Percentiles rank a stretch among this genome's conserved stretches.
phyloP scores from a whole-genome alignment of 2,113 vertebrate genomes.

The Megaceryle maxima region DNA sequence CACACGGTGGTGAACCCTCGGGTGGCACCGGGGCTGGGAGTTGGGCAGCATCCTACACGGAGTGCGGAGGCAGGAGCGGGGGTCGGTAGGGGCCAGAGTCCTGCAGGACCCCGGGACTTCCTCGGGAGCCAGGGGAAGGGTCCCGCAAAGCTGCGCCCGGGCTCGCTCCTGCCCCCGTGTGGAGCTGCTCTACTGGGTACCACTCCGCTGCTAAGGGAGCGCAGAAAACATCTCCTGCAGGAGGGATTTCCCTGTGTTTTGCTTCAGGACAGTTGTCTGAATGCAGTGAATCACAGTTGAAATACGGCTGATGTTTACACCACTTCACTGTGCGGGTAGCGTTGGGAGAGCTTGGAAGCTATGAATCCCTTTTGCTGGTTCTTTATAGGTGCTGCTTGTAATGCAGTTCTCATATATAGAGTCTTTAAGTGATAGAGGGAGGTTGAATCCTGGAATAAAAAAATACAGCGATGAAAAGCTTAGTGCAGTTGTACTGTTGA shows the following conservation, averaged over 20 bases:
- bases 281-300: rapidly evolving
- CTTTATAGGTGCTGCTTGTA: background rate
- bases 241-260: rapidly evolving
- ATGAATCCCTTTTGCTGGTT: no score
- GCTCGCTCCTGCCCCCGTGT: background rate
- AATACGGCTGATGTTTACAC: background rate
- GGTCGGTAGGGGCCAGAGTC: background rate
- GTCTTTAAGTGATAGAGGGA: no score
- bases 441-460: background rate
- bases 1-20: rapidly evolving
- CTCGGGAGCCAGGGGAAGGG: no score
- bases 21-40: background rate
- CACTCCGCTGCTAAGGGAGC: rapidly evolving
- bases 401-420: rapidly evolving
- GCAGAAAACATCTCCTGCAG: rapidly evolving
- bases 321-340: rapidly evolving
- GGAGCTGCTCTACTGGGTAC: no score
- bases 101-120: background rate
- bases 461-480: background rate
- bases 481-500: background rate
- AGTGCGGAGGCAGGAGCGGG: no score
- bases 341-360: background rate
- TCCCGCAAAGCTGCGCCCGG: no score
- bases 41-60: background rate
- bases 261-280: rapidly evolving